Percentiles rank a stretch among this genome's conserved stretches.
Conservation (phyloP, 2,888 invertebrate genomes). For the Serrognathus titanus region DNA sequence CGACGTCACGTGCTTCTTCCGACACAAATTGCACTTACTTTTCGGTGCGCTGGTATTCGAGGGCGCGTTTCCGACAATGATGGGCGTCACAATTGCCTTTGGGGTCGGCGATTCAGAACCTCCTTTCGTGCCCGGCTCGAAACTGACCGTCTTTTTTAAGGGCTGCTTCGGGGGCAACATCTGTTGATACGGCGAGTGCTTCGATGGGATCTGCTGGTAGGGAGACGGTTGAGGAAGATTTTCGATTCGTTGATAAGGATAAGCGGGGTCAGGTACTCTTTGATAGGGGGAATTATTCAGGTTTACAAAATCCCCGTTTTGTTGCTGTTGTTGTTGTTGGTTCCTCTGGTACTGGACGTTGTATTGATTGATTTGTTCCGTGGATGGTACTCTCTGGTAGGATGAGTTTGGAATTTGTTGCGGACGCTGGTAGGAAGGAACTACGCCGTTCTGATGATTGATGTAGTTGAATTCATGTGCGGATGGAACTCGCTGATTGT, state of each 20-base stretch:
- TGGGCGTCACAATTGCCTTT: slow-evolving; percentile 44
- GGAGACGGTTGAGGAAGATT: slow-evolving; percentile 23
- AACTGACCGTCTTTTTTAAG: slow-evolving; percentile 67
- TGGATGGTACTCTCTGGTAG: slow-evolving; percentile 37
- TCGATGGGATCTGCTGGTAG: slow-evolving; percentile 44
- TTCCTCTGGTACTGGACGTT: slow-evolving; percentile 9
- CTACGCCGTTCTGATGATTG: slow-evolving; percentile 10
- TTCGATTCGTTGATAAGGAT: slow-evolving; percentile 45
- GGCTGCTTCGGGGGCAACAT: slow-evolving; percentile 58
- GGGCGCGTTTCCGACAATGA: slow-evolving; percentile 40
- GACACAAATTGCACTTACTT: slow-evolving; percentile 74
- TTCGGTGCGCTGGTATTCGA: slow-evolving; percentile 6
- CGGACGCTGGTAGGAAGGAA: slow-evolving; percentile 27
- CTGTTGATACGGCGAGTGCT: slow-evolving; percentile 58
- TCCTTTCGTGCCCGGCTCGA: slow-evolving; percentile 70
- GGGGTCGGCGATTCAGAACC: slow-evolving; percentile 44
- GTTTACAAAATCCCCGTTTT: slow-evolving; percentile 10
- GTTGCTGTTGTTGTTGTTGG: background rate
- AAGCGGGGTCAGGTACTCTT: slow-evolving; percentile 28
- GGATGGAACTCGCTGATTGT: slow-evolving; percentile 9
- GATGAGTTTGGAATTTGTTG: slow-evolving; percentile 19
- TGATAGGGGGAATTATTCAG: slow-evolving; percentile 34
- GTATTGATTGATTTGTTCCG: slow-evolving; percentile 22
- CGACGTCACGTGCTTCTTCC: slow-evolving; percentile 75
- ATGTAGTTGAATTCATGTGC: slow-evolving; percentile 5